Evolutionary conservation across 2,113 vertebrate species (phyloP).

Genomic region (Dasypus novemcinctus): DNA sequence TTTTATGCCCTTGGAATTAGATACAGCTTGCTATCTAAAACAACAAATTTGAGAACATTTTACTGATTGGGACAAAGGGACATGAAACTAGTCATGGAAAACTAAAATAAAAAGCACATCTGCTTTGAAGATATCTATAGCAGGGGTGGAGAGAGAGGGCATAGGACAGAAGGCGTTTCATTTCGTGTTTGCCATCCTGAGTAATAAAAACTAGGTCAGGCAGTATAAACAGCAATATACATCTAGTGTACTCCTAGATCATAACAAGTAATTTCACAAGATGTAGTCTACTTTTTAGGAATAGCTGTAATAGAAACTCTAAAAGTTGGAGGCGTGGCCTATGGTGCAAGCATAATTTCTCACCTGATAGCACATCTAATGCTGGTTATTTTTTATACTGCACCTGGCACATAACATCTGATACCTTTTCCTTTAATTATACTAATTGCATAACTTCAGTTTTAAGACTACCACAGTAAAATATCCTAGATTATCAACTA

Average conservation of each 20-base stretch:
- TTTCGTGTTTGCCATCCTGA: background rate
- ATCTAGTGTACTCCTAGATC: constrained; percentile 4
- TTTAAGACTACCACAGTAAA: constrained; percentile 31
- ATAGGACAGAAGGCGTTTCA: background rate
- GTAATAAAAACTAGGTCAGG: background rate
- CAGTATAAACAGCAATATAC: background rate
- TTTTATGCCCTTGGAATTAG: constrained; percentile 55
- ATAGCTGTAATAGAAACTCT: constrained; percentile 34
- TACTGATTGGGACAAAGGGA: constrained; percentile 40
- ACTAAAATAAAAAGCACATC: constrained; percentile 54
- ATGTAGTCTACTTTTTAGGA: constrained; percentile 48
- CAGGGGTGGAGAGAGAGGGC: background rate
- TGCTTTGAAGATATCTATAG: constrained; percentile 41
- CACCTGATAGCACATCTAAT: background rate
- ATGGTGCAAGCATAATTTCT: background rate
- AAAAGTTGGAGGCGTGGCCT: background rate
- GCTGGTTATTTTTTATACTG: constrained; percentile 1
- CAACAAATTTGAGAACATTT: constrained; percentile 30
- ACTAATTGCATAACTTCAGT: constrained; percentile 30
- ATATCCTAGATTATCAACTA: background rate
- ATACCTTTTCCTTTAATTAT: constrained; percentile 51
- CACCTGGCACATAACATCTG: constrained; percentile 24
- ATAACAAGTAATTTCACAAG: constrained; percentile 58
- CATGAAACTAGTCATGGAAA: constrained; percentile 8
- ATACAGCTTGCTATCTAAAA: constrained; percentile 38